Evolutionary conservation across 2,113 vertebrate species (phyloP).

Genomic region (Labeo catla): DNA sequence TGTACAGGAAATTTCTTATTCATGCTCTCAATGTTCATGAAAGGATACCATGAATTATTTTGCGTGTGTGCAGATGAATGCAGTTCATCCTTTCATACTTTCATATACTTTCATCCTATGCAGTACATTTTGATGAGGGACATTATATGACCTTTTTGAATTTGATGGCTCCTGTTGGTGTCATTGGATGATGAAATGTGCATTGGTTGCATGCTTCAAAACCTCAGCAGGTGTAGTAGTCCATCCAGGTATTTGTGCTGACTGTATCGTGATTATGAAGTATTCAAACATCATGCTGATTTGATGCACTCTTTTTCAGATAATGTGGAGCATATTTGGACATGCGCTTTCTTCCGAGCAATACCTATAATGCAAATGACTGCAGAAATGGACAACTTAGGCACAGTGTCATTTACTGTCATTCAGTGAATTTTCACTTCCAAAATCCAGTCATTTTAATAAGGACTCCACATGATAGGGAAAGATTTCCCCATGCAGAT

Average conservation of each 20-base stretch:
- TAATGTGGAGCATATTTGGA: neutral
- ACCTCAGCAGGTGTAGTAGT: neutral
- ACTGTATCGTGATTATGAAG: neutral
- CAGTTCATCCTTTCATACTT: too few relatives aligned
- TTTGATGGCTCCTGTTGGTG: neutral
- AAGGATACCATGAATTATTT: neutral
- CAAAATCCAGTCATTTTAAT: neutral
- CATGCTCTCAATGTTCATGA: neutral
- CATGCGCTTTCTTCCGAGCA: neutral
- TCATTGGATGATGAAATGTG: neutral
- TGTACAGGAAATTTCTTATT: constrained; percentile 2
- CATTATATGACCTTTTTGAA: too few relatives aligned
- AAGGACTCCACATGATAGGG: neutral
- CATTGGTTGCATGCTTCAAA: neutral
- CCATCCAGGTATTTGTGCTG: neutral
- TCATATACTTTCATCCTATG: too few relatives aligned
- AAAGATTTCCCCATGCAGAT: neutral
- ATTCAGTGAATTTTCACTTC: neutral
- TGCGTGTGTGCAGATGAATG: too few relatives aligned
- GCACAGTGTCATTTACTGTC: neutral
- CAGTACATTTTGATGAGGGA: neutral
- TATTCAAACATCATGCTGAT: neutral
- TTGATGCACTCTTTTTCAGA: neutral
- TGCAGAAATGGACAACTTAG: neutral
- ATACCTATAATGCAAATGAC: neutral